Evolutionary conservation across 2,888 invertebrate genomes (phyloP), one percentile per base, ranked within the genome.

Genomic region (Ashinkailepas kermadecensis): DNA sequence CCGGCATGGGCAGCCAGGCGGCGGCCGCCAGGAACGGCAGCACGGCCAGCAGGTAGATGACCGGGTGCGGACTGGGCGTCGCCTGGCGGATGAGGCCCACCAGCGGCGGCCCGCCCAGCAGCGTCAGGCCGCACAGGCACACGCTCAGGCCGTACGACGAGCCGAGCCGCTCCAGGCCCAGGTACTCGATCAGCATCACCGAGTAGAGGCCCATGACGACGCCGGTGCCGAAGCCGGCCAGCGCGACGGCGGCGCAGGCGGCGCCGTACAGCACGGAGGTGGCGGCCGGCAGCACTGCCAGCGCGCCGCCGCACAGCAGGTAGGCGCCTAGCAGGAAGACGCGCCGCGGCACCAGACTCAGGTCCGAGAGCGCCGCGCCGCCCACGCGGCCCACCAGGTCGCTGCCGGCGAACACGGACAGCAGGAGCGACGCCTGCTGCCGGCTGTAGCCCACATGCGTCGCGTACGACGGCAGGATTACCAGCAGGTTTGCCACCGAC

Each of bases 131-230:
- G 85, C 95, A 95, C 18, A 95, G 91, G 85, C 95, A 95, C 59
- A 95, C 88, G 84, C 94, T 94, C 59, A 95, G 94, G 0, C 95
- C 95, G 85, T 95, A 95, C 0, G 94, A 94, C 0, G 94, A 94
- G 86, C 94, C 94, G 0, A 95, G 87, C n/a, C 93, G 90, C 84
- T 95, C 94, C 0, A 93, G 92, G 0, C 95, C 95, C 11, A 95
- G 86, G 92, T 95, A 92, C 86, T 95, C 95, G 0, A 94, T 94
- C 93, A 95, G 94, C 8, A 95, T 94, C 67, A 95, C 92, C 0
- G 95, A 94, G 0, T 94, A 94, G 21, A 95, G 92, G 8, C 95
- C 95, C 0, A 94, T 94, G 86, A 95, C 95, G 86, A 95, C 95
- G 0, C 93, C 86, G 0, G 92, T 91, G 87, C 94, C 95, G 86